These are phyloP conservation scores for Gila robusta DNA, from an alignment of 2,797 vertebrate species.

Conservation along the genomic window DNA sequence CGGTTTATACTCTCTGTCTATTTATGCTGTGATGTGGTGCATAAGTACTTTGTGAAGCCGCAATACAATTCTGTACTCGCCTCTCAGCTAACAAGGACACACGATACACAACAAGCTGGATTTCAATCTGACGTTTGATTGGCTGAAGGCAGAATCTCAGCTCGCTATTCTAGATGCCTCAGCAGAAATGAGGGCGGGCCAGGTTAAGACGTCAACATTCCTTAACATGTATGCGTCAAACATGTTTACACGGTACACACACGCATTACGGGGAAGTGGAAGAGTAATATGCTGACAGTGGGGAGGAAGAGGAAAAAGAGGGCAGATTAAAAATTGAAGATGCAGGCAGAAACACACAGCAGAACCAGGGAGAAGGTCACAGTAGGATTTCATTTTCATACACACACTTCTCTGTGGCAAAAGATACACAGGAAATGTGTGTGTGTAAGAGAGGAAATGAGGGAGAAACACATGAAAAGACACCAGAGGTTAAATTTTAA, in stretches of 20 bases:
- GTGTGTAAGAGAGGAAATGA: neutral
- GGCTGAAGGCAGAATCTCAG: constrained; percentile 40
- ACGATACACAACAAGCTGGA: constrained; percentile 46
- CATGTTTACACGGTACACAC: constrained; percentile 2
- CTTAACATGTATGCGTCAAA: constrained; percentile 27
- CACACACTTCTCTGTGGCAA: constrained; percentile 8
- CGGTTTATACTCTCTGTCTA: constrained; percentile 42
- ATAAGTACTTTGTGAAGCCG: constrained; percentile 42
- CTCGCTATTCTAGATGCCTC: constrained; percentile 42
- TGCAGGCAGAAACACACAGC: constrained; percentile 37
- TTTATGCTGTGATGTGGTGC: constrained; percentile 47
- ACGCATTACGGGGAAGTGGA: constrained; percentile 39
- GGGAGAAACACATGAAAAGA: neutral
- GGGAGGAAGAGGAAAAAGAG: constrained; percentile 44
- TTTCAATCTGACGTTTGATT: constrained; percentile 54
- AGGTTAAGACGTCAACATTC: constrained; percentile 21
- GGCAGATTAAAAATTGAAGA: constrained; percentile 59
- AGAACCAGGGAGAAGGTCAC: constrained; percentile 56
- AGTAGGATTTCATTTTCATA: constrained; percentile 39
- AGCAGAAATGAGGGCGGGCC: constrained; percentile 29
- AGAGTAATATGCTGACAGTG: constrained; percentile 44
- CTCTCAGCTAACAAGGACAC: constrained; percentile 51
- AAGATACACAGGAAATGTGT: constrained; percentile 4
- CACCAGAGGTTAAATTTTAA: neutral
- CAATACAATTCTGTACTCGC: constrained; percentile 40